A percentile compares a stretch with the other conserved stretches of the same genome.
Evolutionary conservation across 2,888 invertebrate species (phyloP).

Genomic region (Thecocarcelia acutangulata): DNA sequence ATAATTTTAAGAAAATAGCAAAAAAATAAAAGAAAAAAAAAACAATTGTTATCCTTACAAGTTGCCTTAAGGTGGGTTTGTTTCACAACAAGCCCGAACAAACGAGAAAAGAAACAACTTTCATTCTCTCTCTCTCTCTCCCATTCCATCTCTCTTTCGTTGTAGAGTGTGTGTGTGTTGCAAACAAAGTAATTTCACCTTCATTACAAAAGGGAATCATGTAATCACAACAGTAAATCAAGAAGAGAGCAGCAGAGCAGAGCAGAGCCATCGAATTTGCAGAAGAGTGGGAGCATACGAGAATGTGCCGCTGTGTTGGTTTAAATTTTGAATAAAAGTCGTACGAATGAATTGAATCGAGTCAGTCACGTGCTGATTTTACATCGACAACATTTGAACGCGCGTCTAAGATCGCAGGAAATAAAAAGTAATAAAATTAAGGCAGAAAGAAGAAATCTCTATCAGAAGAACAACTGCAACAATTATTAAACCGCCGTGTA

Average conservation of each 20-base stretch:
- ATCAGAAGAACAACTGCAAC: not conserved
- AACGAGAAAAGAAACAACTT: conserved; percentile 5
- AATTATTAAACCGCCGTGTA: conserved; percentile 28
- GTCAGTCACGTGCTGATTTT: conserved; percentile 66
- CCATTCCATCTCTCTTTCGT: conserved; percentile 4
- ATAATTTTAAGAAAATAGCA: not conserved
- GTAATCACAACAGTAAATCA: conserved; percentile 36
- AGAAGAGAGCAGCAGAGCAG: not conserved
- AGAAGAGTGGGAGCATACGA: not conserved
- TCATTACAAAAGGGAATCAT: not conserved
- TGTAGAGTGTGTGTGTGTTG: not conserved
- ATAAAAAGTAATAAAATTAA: not conserved
- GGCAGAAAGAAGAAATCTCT: not conserved
- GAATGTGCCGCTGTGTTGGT: not conserved
- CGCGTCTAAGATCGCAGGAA: conserved; percentile 31
- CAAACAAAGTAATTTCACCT: conserved; percentile 39
- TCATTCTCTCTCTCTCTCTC: not conserved
- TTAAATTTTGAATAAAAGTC: conserved; percentile 48
- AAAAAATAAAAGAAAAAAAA: conserved; percentile 41
- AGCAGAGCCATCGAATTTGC: not conserved
- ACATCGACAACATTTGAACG: conserved; percentile 45
- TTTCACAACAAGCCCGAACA: conserved; percentile 10
- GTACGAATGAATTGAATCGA: conserved; percentile 50
- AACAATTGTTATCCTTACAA: conserved; percentile 61
- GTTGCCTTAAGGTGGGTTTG: conserved; percentile 62